Evolutionary conservation across 2,888 invertebrate genomes (phyloP).

Genomic region (Osmoderma eremita): DNA sequence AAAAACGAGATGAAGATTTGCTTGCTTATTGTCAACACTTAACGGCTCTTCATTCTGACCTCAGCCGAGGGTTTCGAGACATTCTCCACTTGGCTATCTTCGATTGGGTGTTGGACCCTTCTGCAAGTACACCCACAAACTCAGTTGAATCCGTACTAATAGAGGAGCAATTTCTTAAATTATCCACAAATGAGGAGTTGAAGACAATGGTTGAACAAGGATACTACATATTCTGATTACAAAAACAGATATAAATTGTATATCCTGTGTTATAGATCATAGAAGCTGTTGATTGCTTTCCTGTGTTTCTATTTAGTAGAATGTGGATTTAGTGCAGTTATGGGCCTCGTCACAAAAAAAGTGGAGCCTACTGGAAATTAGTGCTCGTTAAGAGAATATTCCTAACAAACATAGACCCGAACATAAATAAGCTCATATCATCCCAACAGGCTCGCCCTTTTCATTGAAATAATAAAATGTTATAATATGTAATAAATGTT

Average conservation of each 20-base stretch:
- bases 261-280: not conserved
- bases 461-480: too few species aligned
- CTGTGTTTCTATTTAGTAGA: not conserved
- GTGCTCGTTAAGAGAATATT: too few species aligned
- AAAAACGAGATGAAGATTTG: too few species aligned
- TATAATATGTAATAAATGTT: too few species aligned
- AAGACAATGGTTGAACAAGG: too few species aligned
- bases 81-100: not conserved
- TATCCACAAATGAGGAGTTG: too few species aligned
- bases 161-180: not conserved
- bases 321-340: not conserved
- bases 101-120: not conserved
- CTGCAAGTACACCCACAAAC: not conserved
- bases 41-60: not conserved
- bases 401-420: too few species aligned
- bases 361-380: not conserved
- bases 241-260: not conserved
- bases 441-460: too few species aligned
- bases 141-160: not conserved
- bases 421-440: too few species aligned
- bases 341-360: not conserved
- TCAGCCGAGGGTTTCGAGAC: not conserved
- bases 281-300: not conserved
- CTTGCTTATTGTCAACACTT: not conserved
- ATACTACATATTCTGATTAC: not conserved